Base-by-base conservation (phyloP, 2,113 vertebrate genomes). In the Salvator merianae region DNA sequence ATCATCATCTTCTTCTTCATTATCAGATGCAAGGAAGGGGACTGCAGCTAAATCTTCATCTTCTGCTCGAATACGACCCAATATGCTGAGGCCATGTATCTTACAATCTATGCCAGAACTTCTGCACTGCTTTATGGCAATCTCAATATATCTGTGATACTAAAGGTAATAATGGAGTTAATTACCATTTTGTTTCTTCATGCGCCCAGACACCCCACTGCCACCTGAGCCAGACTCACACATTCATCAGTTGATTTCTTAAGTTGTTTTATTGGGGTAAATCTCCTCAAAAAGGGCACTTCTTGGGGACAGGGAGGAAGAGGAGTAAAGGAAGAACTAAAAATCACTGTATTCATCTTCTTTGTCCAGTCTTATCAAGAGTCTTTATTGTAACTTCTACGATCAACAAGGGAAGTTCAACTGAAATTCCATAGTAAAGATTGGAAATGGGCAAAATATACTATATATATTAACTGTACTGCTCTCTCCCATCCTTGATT, bases 31-130 rank as follows among this genome's bases (percentile, higher is more conserved):
- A 85, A 99, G 92, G 91, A 99, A 99, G 86, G 99, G 98, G 10
- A 99, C 98, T 0, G 98, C 97, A 40, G 98, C 98, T 92, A 99
- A 86, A 89, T 99, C 98, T 90, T 99, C 99, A 69, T 99, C 98
- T 88, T 99, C 99, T 0, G 98, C 97, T 34, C 98, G 95, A 81
- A 99, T 97, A 5, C 98, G 97, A 0, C 99, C 99, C 79, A 98
- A 94, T 4, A 99, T 96, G 82, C 96, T 96, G 66, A 99, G 97
- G 10, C 98, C 97, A 0, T 99, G 99, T 89, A 99, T 98, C 91
- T 99, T 99, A 85, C 99, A 99, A 92, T 99, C 99, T 1, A 99
- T 99, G 2, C 99, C 99, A 16, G 99, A 99, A 93, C 99, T 99
- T 78, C 99, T 96, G 93, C 99, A 99, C 92, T 99, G 99, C 82